Conservation (phyloP, 2,888 invertebrate species). For the Pseudococcus jackbeardsleyi region DNA sequence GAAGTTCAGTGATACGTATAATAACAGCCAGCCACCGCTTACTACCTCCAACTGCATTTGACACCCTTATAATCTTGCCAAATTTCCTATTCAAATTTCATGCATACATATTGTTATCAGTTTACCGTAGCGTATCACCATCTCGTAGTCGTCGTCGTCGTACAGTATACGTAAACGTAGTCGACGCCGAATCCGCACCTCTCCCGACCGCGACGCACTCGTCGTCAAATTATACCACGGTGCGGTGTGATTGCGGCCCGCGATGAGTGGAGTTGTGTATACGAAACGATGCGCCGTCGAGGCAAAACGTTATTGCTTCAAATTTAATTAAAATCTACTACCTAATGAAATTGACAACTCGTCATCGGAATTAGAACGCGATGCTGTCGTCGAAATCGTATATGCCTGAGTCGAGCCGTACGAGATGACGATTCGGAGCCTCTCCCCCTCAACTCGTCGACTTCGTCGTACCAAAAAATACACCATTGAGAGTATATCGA, state of each 20-base stretch:
- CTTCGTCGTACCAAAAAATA: neutral
- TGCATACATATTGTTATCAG: conserved; percentile 65
- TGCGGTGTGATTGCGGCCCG: neutral
- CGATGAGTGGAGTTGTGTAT: neutral
- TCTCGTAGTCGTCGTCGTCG: neutral
- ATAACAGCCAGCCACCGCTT: conserved; percentile 59
- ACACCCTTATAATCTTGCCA: conserved; percentile 61
- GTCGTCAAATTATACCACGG: neutral
- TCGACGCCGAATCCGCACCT: neutral
- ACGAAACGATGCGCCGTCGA: neutral
- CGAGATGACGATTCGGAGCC: neutral
- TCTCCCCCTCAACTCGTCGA: no score
- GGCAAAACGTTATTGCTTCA: conserved; percentile 16
- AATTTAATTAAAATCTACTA: conserved; percentile 59
- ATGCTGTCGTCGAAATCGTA: neutral
- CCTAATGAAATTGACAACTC: conserved; percentile 48
- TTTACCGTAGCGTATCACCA: conserved; percentile 56
- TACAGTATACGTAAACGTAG: neutral
- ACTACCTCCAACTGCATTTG: conserved; percentile 63
- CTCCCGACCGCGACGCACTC: conserved; percentile 2
- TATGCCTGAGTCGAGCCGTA: neutral
- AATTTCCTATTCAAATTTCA: conserved; percentile 66
- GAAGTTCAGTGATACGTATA: conserved; percentile 64
- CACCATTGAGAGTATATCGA: neutral
- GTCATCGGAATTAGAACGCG: conserved; percentile 4